Percentiles rank a stretch among this genome's conserved stretches.
Evolutionary conservation across 2,888 invertebrate species (phyloP).

Genomic region (Caenorhabditis virilis): DNA sequence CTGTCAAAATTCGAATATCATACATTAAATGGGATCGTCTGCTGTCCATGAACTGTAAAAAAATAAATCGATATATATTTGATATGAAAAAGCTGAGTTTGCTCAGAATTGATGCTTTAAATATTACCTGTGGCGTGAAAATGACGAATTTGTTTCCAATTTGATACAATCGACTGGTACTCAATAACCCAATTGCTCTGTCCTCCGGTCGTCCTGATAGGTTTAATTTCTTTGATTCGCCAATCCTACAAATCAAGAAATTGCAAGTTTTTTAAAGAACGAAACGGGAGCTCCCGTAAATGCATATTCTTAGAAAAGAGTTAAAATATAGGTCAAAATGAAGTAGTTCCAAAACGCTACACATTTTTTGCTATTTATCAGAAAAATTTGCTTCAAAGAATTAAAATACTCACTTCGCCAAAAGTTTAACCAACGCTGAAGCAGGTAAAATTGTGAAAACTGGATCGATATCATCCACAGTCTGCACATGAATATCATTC

Average conservation of each 20-base stretch:
- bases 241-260: slow-evolving; percentile 58
- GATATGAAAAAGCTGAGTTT: no score
- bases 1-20: slow-evolving; percentile 95
- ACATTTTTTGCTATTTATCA: slow-evolving; percentile 1
- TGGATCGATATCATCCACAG: slow-evolving; percentile 88
- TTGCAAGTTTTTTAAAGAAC: background rate
- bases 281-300: no score
- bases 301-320: no score
- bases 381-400: background rate
- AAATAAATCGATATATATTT: no score
- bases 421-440: slow-evolving; percentile 86
- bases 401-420: slow-evolving; percentile 18
- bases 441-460: slow-evolving; percentile 93
- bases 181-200: slow-evolving; percentile 92
- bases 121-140: slow-evolving; percentile 92
- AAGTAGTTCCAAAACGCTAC: slow-evolving; percentile 3
- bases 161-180: slow-evolving; percentile 96
- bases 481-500: slow-evolving; percentile 87
- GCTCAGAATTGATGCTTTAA: no score
- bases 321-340: no score
- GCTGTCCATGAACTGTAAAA: slow-evolving; percentile 94
- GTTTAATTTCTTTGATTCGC: slow-evolving; percentile 85
- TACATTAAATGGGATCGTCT: slow-evolving; percentile 97
- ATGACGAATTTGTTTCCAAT: slow-evolving; percentile 93
- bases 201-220: slow-evolving; percentile 88